phyloP scores from a whole-genome alignment of 2,113 vertebrate genomes.

The Odontesthes bonariensis region DNA sequence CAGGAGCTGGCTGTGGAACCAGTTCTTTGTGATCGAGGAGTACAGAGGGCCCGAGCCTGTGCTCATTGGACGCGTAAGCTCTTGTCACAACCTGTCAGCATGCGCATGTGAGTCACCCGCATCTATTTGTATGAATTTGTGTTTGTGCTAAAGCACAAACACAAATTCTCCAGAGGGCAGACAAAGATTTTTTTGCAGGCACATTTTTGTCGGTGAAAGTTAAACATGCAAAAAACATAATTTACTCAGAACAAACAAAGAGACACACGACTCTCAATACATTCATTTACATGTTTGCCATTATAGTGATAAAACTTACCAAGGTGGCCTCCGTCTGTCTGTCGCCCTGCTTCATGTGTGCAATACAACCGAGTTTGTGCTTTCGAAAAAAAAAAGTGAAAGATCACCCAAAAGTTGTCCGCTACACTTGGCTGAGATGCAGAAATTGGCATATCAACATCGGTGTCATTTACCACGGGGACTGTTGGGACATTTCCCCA shows the following conservation, averaged over 20 bases:
- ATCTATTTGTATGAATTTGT: background rate
- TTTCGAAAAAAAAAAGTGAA: background rate
- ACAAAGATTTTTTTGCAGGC: background rate
- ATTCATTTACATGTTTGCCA: conserved; percentile 23
- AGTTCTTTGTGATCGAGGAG: conserved; percentile 95
- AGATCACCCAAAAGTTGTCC: background rate
- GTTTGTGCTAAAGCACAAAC: too few species aligned
- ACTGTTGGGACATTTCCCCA: background rate
- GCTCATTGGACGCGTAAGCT: conserved; percentile 92
- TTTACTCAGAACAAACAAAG: conserved; percentile 22
- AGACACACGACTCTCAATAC: background rate
- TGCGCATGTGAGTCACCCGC: conserved; percentile 6
- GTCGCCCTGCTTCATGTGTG: too few species aligned
- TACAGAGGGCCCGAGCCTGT: conserved; percentile 92
- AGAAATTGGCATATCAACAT: background rate
- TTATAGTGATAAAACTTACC: background rate
- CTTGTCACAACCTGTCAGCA: conserved; percentile 10
- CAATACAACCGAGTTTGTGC: background rate
- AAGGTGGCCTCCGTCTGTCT: too few species aligned
- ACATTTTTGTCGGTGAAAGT: conserved; percentile 4
- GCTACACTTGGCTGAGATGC: background rate
- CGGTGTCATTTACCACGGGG: background rate
- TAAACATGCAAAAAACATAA: background rate
- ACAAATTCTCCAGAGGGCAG: background rate
- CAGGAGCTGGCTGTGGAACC: conserved; percentile 95